These are phyloP conservation scores for Spicauda simplicius DNA, from an alignment of 2,888 invertebrate genomes.

Conservation along the genomic window DNA sequence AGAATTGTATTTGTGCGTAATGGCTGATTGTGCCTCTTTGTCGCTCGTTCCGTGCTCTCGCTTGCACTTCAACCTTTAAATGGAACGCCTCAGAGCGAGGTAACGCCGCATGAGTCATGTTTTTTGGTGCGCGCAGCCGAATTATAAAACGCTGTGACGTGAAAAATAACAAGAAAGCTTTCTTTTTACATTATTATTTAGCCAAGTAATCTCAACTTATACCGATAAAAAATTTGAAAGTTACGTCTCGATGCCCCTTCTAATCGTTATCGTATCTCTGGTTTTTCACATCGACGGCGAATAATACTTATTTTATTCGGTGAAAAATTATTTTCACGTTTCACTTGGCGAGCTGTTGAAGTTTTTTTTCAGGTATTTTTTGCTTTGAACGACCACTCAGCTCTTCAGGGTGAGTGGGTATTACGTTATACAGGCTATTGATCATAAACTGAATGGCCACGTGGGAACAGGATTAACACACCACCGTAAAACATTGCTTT, in stretches of 20 bases:
- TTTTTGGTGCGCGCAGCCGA: too few species aligned
- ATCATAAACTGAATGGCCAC: slow-evolving; percentile 1
- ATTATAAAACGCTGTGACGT: too few species aligned
- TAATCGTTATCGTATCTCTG: neutral
- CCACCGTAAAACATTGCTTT: neutral
- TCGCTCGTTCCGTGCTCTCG: too few species aligned
- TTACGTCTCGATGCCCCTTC: neutral
- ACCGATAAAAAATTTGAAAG: too few species aligned
- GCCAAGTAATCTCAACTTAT: too few species aligned
- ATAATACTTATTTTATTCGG: slow-evolving; percentile 34
- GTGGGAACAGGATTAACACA: neutral
- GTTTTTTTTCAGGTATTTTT: slow-evolving; percentile 19
- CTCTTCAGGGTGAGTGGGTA: neutral
- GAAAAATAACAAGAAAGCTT: too few species aligned
- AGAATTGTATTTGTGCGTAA: too few species aligned
- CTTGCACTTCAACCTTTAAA: too few species aligned
- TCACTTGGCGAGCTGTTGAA: slow-evolving; percentile 24
- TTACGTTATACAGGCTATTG: slow-evolving; percentile 1
- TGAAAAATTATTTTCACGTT: slow-evolving; percentile 32
- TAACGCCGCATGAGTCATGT: too few species aligned
- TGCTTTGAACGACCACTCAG: slow-evolving; percentile 15
- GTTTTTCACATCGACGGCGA: slow-evolving; percentile 18
- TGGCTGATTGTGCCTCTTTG: too few species aligned
- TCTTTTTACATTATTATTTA: too few species aligned
- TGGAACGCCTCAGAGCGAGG: too few species aligned